A percentile compares a stretch with the other conserved stretches of the same genome.
Conservation (phyloP, 2,797 vertebrate species). For the Bovichtus variegatus region DNA sequence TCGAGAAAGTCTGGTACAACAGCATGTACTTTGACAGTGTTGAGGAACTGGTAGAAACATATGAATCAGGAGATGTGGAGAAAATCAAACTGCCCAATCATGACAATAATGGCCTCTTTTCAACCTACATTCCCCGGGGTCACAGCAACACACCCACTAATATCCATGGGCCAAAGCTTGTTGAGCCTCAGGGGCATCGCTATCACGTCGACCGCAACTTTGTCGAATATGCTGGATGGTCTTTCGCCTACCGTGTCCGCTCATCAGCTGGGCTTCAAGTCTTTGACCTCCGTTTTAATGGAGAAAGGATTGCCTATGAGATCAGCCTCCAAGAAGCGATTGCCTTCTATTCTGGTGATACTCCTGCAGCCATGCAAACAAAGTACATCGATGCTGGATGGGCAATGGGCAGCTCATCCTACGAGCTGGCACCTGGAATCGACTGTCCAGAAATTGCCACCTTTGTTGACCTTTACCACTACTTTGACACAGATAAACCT, state of each 20-base stretch:
- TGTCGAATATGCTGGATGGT: constrained; percentile 92
- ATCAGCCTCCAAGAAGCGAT: constrained; percentile 93
- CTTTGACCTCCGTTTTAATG: constrained; percentile 90
- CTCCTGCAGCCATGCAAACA: constrained; percentile 94
- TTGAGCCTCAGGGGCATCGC: constrained; percentile 88
- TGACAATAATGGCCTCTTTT: constrained; percentile 81
- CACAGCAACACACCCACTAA: constrained; percentile 75
- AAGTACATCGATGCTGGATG: constrained; percentile 93
- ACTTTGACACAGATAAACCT: constrained; percentile 88
- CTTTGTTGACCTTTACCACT: constrained; percentile 90
- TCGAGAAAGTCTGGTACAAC: constrained; percentile 93
- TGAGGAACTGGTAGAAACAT: constrained; percentile 85
- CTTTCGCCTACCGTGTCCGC: constrained; percentile 90
- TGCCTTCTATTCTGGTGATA: constrained; percentile 92
- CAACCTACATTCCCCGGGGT: constrained; percentile 89
- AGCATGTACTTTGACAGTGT: constrained; percentile 88
- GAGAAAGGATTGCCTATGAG: constrained; percentile 92
- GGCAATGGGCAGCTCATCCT: constrained; percentile 89
- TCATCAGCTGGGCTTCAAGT: constrained; percentile 92
- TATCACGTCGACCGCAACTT: constrained; percentile 86
- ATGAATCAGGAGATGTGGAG: constrained; percentile 79
- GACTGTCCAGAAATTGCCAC: constrained; percentile 93
- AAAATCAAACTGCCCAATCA: constrained; percentile 75
- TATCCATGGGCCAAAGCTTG: constrained; percentile 86
- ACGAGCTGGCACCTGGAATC: constrained; percentile 90